phyloP scores from a whole-genome alignment of 2,888 invertebrate species.

The Mythimna pallens region DNA sequence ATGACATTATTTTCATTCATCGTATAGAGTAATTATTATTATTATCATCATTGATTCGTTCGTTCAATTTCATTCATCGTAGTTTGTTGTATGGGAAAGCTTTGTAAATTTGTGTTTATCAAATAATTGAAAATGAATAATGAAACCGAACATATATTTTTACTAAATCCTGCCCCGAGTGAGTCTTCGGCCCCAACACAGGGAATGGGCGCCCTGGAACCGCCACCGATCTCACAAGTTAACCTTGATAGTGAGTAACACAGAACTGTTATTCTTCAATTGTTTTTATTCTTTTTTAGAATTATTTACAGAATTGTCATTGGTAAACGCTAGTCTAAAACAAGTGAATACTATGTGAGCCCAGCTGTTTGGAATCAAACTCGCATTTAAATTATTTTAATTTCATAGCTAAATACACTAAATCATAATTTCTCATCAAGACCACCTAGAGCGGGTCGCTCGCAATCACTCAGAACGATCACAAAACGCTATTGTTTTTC shows the following conservation, averaged over 20 bases:
- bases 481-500: not conserved
- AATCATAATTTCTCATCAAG: not conserved
- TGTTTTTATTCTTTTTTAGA: not conserved
- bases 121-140: constrained; percentile 68
- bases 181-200: constrained; percentile 53
- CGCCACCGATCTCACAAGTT: constrained; percentile 47
- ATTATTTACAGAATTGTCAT: not conserved
- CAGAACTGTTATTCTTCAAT: constrained; percentile 3
- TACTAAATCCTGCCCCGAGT: constrained; percentile 63
- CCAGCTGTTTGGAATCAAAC: not conserved
- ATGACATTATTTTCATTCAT: constrained; percentile 1
- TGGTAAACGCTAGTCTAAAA: not conserved
- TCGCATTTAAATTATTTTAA: not conserved
- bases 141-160: constrained; percentile 71
- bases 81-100: not conserved
- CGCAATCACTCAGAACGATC: no score
- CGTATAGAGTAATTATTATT: not conserved
- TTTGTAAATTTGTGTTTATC: not conserved
- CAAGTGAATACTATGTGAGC: not conserved
- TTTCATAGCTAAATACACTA: not conserved
- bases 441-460: no score
- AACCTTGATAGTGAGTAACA: constrained; percentile 72
- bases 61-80: not conserved
- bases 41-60: not conserved
- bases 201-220: constrained; percentile 41